Conservation (phyloP, 2,113 vertebrate genomes). For the Menura novaehollandiae region DNA sequence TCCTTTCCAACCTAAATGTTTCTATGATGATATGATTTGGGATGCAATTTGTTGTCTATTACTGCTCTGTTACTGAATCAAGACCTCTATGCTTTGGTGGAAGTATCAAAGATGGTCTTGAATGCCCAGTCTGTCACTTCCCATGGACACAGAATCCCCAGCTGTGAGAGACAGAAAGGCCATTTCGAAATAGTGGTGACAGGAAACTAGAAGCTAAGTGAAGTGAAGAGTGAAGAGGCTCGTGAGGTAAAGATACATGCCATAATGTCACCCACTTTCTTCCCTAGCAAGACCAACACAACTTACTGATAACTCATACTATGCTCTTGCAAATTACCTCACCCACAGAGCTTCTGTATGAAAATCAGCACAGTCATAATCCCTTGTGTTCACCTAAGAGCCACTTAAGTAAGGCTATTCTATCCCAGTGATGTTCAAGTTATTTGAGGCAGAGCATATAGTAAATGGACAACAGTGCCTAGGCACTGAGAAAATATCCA, state of each 20-base stretch:
- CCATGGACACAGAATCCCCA: neutral
- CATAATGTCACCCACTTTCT: neutral
- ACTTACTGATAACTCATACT: neutral
- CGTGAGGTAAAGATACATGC: neutral
- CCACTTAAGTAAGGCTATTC: neutral
- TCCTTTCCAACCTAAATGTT: neutral
- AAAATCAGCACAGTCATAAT: neutral
- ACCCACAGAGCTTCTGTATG: rapidly evolving
- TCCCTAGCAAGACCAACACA: neutral
- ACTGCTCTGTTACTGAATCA: neutral
- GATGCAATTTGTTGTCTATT: neutral
- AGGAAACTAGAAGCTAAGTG: neutral
- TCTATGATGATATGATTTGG: neutral
- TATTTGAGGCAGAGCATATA: neutral
- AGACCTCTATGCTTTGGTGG: neutral
- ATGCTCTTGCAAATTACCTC: neutral
- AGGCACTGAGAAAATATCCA: neutral
- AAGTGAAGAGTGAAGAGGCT: too few relatives aligned
- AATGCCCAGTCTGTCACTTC: neutral
- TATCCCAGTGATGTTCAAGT: neutral
- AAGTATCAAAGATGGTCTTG: neutral
- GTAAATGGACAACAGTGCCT: neutral
- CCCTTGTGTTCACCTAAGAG: neutral
- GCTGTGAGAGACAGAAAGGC: neutral
- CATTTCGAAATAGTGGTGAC: neutral